Evolutionary conservation across 2,888 invertebrate genomes (phyloP).

Genomic region (Troides oblongomaculatus): DNA sequence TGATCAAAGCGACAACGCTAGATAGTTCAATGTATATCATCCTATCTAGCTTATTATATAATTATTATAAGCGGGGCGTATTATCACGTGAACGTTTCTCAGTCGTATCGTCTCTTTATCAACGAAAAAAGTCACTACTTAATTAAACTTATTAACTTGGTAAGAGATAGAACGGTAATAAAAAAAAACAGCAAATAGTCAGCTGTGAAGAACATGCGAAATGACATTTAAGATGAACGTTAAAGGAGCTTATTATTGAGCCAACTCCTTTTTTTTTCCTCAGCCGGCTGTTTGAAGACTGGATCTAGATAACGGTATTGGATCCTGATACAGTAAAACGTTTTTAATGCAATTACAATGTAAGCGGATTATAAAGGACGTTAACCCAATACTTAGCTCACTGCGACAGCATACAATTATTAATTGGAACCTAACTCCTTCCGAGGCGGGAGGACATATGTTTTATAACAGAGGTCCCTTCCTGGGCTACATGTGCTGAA

Average conservation of each 20-base stretch:
- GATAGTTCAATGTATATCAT: too few relatives aligned
- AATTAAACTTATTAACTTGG: not conserved
- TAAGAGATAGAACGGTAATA: not conserved
- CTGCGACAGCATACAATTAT: not conserved
- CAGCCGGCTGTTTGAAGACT: constrained; percentile 12
- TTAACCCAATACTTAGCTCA: constrained; percentile 16
- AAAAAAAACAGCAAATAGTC: constrained; percentile 6
- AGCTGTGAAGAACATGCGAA: constrained; percentile 6
- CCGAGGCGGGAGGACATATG: too few relatives aligned
- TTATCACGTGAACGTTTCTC: too few relatives aligned
- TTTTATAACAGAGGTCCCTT: not conserved
- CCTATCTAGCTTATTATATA: too few relatives aligned
- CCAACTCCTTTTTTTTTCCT: constrained; percentile 11
- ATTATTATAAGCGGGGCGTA: too few relatives aligned
- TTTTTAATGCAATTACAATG: constrained; percentile 24
- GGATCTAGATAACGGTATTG: constrained; percentile 27
- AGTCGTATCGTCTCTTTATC: too few relatives aligned
- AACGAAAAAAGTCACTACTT: not conserved
- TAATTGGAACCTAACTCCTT: not conserved
- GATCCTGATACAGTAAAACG: constrained; percentile 20
- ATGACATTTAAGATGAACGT: constrained; percentile 16
- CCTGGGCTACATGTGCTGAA: too few relatives aligned
- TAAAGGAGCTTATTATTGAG: constrained; percentile 6
- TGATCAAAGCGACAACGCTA: too few relatives aligned
- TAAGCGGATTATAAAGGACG: constrained; percentile 20